Base-by-base conservation (phyloP, 1,140 invertebrate genomes). In the Drosophila pandora region DNA sequence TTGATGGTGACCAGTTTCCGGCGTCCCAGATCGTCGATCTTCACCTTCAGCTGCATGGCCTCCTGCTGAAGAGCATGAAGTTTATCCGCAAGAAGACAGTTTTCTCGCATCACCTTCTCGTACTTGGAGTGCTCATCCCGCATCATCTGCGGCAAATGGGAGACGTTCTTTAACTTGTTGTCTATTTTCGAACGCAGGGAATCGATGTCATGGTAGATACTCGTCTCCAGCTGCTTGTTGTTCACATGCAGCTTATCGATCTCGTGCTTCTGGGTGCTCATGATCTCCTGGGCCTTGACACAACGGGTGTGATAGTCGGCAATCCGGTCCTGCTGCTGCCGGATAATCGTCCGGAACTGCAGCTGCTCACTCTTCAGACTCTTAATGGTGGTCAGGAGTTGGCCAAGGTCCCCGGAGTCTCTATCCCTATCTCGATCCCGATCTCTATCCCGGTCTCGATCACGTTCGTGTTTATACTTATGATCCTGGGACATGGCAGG, bases 231-330 rank as follows among this genome's bases (percentile, higher is more conserved):
- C 13, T 90, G 83, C 39, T 83, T 88, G 52, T 91, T 91, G 34
- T 90, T 91, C 2, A 64, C 58, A 3, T 85, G 76, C 12, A 91
- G 72, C 59, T 91, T 91, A 10, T 91, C 83, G 39, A 91, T 91
- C 70, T 91, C 87, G 2, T 70, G 54, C 67, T 91, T 90, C 5
- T 91, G 90, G 10, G 73, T 78, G 69, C 88, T 75, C 83, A 91
- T 91, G 2, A 91, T 83, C 49, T 90, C 83, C 62, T 91, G 85
- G 2, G 90, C 90, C 45, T 91, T 90, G 1, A 90, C 45, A 7
- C 80, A 91, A 9, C 90, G 80, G 2, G 64, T 54, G 21, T 89
- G 90, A 50, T 91, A 91, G 25, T 90, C 87, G 7, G 68, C 52
- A 3, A 91, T 71, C n/a, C 80, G 61, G 2, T 80, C 76, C 59